Evolutionary conservation across 1,140 invertebrate species (phyloP), one percentile per base, ranked within the genome.

Genomic region (Neelides sp.): DNA sequence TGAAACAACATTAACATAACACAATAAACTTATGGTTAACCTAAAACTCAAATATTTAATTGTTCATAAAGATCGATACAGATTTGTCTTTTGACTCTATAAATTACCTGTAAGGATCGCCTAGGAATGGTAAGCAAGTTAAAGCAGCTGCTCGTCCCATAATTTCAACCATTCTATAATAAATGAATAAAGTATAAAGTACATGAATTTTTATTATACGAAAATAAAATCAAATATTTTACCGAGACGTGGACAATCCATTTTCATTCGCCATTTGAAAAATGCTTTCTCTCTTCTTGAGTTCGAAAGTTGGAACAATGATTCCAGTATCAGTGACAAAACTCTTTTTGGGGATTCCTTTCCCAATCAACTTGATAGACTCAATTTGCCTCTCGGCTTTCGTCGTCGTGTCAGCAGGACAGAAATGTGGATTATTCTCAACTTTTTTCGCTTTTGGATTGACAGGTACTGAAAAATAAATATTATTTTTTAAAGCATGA

Each of bases 291-390:
- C 55, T 23, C 4, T 36, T 28, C 13, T 27, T 26, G 4, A 54
- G 15, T 20, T 54, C 47, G 4, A 58, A 27, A 3, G 51, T 42
- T 1, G 55, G 55, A 27, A 58, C 40, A 15, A 50, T 20, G 3
- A 58, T 30, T 12, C 55, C 55, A 1, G 55, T 58, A 23, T 53
- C 52, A 1, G 51, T 58, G 5, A 48, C 24, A 28, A 50, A 58
- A 28, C 27, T 13, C 27, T 58, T 58, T 2, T 19, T 12, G 4
- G 46, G 20, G 15, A 8, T 34, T 4, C 28, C 23, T 23, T 15
- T 22, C 13, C 48, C 32, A 15, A 17, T 19, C 13, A 57, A 26
- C 13, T 34, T 52, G 13, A 54, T 44, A 3, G 55, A 58, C 8
- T 48, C 41, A 12, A 58, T 32, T 1, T n/a, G 19, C 30, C 55